Evolutionary conservation across 2,888 invertebrate genomes (phyloP).

Genomic region (Aporophyla nigra): DNA sequence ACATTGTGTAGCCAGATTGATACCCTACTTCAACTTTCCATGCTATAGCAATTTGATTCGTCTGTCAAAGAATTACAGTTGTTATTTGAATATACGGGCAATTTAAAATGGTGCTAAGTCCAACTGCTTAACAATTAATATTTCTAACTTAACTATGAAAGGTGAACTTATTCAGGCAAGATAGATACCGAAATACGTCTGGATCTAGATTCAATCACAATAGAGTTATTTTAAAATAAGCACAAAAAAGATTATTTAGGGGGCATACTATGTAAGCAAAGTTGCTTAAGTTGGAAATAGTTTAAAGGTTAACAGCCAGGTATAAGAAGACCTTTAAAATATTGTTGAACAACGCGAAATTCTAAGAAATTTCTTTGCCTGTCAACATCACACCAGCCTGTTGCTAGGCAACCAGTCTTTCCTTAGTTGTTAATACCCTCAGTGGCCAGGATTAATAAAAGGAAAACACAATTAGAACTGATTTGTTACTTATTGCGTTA

Average conservation of each 20-base stretch:
- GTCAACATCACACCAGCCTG: not conserved
- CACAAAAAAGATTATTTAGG: not conserved
- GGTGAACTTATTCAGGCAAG: not conserved
- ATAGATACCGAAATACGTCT: not conserved
- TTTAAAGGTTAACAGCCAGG: slow-evolving; percentile 1
- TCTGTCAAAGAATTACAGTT: not conserved
- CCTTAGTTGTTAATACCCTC: not conserved
- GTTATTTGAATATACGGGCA: not conserved
- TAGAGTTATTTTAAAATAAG: not conserved
- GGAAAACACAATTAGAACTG: slow-evolving; percentile 38
- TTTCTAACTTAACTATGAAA: not conserved
- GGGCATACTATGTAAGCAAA: not conserved
- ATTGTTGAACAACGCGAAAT: not conserved
- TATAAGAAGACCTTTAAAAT: slow-evolving; percentile 2
- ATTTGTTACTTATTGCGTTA: slow-evolving; percentile 48
- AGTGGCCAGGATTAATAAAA: slow-evolving; percentile 19
- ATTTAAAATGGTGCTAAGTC: too few relatives aligned
- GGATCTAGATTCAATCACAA: not conserved
- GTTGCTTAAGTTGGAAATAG: not conserved
- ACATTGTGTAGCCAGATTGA: not conserved
- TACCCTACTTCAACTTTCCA: not conserved
- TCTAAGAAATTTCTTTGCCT: not conserved
- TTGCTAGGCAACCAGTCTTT: slow-evolving; percentile 4
- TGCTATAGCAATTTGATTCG: not conserved
- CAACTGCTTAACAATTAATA: not conserved